A percentile compares a stretch with the other conserved stretches of the same genome.
Evolutionary conservation across 1,140 invertebrate species (phyloP).

Genomic region (Melanaphis sacchari): DNA sequence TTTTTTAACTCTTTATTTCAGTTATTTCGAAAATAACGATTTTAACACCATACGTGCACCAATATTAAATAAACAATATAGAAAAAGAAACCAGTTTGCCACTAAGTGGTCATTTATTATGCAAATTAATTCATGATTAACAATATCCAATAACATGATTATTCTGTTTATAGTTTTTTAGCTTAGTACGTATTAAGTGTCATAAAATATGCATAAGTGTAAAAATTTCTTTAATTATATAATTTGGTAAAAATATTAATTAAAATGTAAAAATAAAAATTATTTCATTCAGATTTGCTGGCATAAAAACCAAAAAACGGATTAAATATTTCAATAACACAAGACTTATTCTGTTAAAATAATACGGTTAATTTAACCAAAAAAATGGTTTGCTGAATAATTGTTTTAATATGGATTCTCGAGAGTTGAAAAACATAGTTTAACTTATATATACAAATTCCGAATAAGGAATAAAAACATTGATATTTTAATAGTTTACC

Average conservation of each 20-base stretch:
- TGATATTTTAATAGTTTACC: neutral
- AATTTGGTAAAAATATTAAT: neutral
- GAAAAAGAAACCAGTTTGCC: conserved; percentile 21
- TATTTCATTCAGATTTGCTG: too few species aligned
- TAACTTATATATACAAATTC: neutral
- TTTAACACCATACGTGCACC: neutral
- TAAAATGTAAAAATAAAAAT: neutral
- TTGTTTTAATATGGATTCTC: neutral
- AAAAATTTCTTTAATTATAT: neutral
- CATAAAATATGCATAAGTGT: neutral
- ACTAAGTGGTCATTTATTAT: conserved; percentile 5
- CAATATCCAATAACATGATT: conserved; percentile 13
- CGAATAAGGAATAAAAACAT: neutral
- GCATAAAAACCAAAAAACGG: too few species aligned
- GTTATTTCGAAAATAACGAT: neutral
- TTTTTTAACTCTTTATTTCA: neutral
- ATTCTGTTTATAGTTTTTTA: neutral
- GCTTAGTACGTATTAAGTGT: neutral
- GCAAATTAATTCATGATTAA: conserved; percentile 23
- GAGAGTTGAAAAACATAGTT: neutral
- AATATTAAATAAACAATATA: neutral
- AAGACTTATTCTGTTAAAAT: neutral
- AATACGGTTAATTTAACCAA: neutral
- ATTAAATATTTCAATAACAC: too few species aligned
- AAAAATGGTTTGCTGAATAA: neutral